phyloP scores from a whole-genome alignment of 2,113 vertebrate genomes.

The Caloenas nicobarica region DNA sequence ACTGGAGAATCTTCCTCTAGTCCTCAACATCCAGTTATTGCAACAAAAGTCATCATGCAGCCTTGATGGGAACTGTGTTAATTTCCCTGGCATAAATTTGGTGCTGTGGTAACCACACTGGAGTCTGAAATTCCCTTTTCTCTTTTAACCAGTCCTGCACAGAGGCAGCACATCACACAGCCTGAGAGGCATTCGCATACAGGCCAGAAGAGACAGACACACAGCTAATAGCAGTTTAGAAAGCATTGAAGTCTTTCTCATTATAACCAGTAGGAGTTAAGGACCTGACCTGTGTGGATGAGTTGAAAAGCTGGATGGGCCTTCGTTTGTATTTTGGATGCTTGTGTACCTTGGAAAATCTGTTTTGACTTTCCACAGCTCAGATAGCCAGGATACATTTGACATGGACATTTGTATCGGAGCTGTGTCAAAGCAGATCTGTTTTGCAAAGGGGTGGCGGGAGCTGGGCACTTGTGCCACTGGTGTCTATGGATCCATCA shows the following conservation, averaged over 20 bases:
- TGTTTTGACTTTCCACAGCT: not conserved
- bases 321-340: not conserved
- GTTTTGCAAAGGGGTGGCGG: accelerated
- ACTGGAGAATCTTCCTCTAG: not conserved
- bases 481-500: not conserved
- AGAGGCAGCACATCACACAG: not conserved
- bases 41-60: not conserved
- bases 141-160: not conserved
- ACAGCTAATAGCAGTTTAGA: not conserved
- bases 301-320: not conserved
- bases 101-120: not conserved
- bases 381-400: not conserved
- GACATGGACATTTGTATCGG: not conserved
- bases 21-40: not conserved
- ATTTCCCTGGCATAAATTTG: accelerated
- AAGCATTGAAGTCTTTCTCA: not conserved
- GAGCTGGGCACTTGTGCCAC: not conserved
- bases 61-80: not conserved
- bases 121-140: not conserved
- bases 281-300: not conserved
- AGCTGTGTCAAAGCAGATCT: not conserved
- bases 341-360: not conserved
- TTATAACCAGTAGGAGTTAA: not conserved
- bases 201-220: not conserved
- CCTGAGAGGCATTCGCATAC: not conserved